These are phyloP conservation scores for Trididemnum miniatum DNA, from an alignment of 23 tunicate species.

Conservation along the genomic window DNA sequence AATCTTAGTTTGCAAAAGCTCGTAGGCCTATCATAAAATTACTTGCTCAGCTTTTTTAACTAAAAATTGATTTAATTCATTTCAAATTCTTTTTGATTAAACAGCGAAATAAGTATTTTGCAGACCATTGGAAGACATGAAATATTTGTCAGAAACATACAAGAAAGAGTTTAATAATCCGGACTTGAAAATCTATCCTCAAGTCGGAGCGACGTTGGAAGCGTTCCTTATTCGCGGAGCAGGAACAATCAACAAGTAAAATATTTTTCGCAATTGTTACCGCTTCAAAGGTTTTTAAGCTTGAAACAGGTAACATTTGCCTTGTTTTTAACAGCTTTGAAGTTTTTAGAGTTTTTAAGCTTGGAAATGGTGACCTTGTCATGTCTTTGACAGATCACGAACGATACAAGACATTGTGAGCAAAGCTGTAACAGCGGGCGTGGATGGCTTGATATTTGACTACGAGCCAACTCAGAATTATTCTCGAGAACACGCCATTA, in stretches of 20 bases:
- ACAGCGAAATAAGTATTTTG: too few relatives aligned
- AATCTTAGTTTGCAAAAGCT: too few relatives aligned
- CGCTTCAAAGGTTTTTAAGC: neutral
- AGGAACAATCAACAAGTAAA: neutral
- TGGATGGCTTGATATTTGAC: slow-evolving; percentile 61
- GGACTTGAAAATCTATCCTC: slow-evolving; percentile 31
- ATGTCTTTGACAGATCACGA: neutral
- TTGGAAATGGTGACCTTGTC: neutral
- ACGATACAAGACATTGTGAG: slow-evolving; percentile 35
- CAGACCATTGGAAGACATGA: slow-evolving; percentile 37
- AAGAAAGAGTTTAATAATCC: slow-evolving; percentile 6
- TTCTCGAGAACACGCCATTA: slow-evolving; percentile 50
- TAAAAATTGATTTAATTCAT: too few relatives aligned
- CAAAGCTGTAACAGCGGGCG: slow-evolving; percentile 18
- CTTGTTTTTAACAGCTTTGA: neutral
- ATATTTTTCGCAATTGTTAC: too few relatives aligned
- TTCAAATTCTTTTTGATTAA: too few relatives aligned
- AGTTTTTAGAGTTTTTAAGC: neutral
- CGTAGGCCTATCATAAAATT: too few relatives aligned
- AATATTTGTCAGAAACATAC: slow-evolving; percentile 16
- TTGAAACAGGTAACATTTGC: neutral
- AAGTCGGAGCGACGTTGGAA: slow-evolving; percentile 41
- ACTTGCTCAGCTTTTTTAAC: too few relatives aligned
- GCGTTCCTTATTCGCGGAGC: slow-evolving; percentile 40
- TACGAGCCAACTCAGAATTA: slow-evolving; percentile 61